Base-by-base conservation (phyloP, 2,113 vertebrate genomes). In the Corythornis cristatus region DNA sequence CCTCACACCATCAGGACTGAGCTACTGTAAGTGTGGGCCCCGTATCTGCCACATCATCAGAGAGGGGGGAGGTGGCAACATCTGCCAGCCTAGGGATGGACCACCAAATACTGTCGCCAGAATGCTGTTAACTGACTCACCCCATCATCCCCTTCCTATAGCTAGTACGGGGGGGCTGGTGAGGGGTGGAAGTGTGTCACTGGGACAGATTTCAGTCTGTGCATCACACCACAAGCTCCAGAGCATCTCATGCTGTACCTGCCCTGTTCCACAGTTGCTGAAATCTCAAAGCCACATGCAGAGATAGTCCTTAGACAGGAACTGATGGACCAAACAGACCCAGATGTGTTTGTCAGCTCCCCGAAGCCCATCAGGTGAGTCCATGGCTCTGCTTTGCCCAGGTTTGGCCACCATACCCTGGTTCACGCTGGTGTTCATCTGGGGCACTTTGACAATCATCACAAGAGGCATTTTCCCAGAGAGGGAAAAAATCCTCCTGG, bases 41-140 rank as follows among this genome's bases (percentile, higher is more conserved):
- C 2, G 1, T 4, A 3, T 1, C 56, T 26, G 15, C 35, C 29
- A 1, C 0, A 0, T 6, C 8, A 0, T 7, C 70, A 53, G 73
- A 25, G 77, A 37, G 68, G 57, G 17, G 51, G 70, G 45, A n/a
- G 50, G 60, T 57, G 53, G 26, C 17, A 16, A 12, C 50, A 6
- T 0, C 65, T 9, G 13, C n/a, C 67, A 5, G 12, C 12, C 33
- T 0, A 0, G 9, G 5, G 21, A 6, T 10, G 16, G 28, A 45
- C 61, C 6, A 8, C 10, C 71, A 11, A 42, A 26, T 0, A 0
- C 61, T 5, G 26, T 16, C 73, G 31, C 14, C 62, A 29, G 48
- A 20, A 0, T 0, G 11, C 16, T 31, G 0, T 33, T 7, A 0
- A 31, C 2, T 37, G 26, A 9, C 28, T 62, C 9, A 0, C 20